Evolutionary conservation across 2,888 invertebrate species (phyloP), one percentile per base, ranked within the genome.

Genomic region (Erynnis tages): DNA sequence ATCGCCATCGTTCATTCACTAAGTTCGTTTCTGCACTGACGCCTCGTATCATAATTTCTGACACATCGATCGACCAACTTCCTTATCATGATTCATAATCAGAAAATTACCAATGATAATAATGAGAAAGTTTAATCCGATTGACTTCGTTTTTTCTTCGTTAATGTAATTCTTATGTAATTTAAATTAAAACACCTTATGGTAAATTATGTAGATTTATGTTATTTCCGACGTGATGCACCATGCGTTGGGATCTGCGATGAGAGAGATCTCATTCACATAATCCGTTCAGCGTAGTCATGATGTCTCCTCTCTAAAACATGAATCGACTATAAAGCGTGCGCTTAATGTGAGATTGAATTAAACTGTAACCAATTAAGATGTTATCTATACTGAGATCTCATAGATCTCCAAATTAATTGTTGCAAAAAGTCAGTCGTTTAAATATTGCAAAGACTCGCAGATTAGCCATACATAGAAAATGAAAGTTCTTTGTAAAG

Each of bases 401-500:
- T 23, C 45, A 21, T 32, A 21, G 11, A 45, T n/a, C 32, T 45
- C 19, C 23, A 8, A 19, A 13, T 47, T 37, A 35, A 47, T 21
- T 47, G 29, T 37, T 13, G 29, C 13, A 38, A 47, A 47, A 46
- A 37, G 8, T 13, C 8, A 29, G 5, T 21, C 38, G 60, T 54
- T 54, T 53, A 52, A 58, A 23, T 32, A 40, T 35, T 52, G 55
- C 61, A 65, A 65, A 65, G 62, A 66, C 61, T 71, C 69, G 66
- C 65, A 66, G 69, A 80, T 75, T 66, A 69, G 61, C 56, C 55
- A 62, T 59, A 62, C 64, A 60, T 60, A 75, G 82, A 85, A 84
- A 85, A 71, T 61, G 85, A 85, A 86, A 86, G 84, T 85, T 71
- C 59, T 63, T 61, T 61, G 67, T 67, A 70, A 73, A 76, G 62